Evolutionary conservation across 2,797 vertebrate genomes (phyloP), one percentile per base, ranked within the genome.

Genomic region (Tenualosa ilisha): DNA sequence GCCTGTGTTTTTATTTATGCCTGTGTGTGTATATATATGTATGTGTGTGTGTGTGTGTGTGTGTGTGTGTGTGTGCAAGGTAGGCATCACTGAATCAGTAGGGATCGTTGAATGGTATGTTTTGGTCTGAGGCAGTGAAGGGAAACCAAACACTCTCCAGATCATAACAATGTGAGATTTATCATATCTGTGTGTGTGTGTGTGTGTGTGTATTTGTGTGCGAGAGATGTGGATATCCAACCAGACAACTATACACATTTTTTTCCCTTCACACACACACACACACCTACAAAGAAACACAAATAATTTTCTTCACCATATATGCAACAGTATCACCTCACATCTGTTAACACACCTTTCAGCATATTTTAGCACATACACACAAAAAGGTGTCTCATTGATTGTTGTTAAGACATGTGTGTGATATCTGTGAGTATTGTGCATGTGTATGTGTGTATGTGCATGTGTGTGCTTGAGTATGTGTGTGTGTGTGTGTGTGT

Each of bases 71-170:
- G 65, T 37, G 1, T 68, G 65, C 26, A 13, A 31, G 26, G 12
- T 26, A 13, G 26, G 3, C 40, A 72, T 40, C 13, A 15, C 2
- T 12, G 31, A 37, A 40, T 72, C 68, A 40, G 68, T 37, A 50
- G n/a, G 46, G 6, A 22, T 31, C 65, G 24, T 17, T 84, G n/a
- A 68, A 15, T 68, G 61, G 65, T 84, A 22, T 84, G 83, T 84
- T 84, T 26, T 68, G 61, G 20, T 46, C 12, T 51, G 40, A 68
- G 43, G 46, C 65, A 17, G 40, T 72, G 83, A 84, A 72, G 61
- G 40, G 26, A 84, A 84, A 50, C 83, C 46, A 84, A 84, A 84
- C 63, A 68, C 61, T 24, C 83, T 68, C 40, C 26, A 20, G 49
- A 61, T 37, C 40, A 75, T 20, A 75, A 75, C 37, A 75, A 43